These are phyloP conservation scores for Lomographa bimaculata DNA, from an alignment of 2,888 invertebrate species.

Conservation along the genomic window DNA sequence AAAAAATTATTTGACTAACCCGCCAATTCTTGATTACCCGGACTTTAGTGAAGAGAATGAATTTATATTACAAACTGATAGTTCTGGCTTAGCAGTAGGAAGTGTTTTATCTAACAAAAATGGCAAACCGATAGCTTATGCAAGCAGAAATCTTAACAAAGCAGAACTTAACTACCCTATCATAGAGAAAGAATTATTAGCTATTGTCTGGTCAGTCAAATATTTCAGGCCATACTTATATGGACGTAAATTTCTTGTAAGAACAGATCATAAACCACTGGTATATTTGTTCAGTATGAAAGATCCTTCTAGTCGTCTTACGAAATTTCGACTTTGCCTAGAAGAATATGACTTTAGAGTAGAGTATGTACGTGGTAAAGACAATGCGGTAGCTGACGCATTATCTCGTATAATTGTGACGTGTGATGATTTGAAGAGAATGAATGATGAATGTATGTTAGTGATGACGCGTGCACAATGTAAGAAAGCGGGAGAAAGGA, in stretches of 20 bases:
- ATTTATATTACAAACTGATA: slow-evolving; percentile 19
- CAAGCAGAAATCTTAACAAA: not conserved
- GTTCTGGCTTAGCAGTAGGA: slow-evolving; percentile 8
- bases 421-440: slow-evolving; percentile 16
- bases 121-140: not conserved
- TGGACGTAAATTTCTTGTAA: slow-evolving; percentile 13
- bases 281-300: slow-evolving; percentile 1
- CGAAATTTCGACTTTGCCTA: slow-evolving; percentile 17
- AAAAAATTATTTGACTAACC: slow-evolving; percentile 37
- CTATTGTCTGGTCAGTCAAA: slow-evolving; percentile 25
- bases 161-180: slow-evolving; percentile 3
- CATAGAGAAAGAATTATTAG: slow-evolving; percentile 24
- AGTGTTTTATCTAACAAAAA: slow-evolving; percentile 6
- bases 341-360: slow-evolving; percentile 20
- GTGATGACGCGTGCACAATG: slow-evolving; percentile 13
- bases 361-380: slow-evolving; percentile 14
- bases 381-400: slow-evolving; percentile 18
- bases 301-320: not conserved
- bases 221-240: slow-evolving; percentile 23
- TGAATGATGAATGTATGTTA: slow-evolving; percentile 14
- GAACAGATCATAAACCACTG: slow-evolving; percentile 21
- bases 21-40: slow-evolving; percentile 49
- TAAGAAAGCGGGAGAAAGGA: not conserved
- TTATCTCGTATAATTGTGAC: slow-evolving; percentile 12
- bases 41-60: slow-evolving; percentile 37